Percentiles rank a stretch among this genome's conserved stretches.
Conservation (phyloP, 2,797 vertebrate species). For the Buceros bicornis region DNA sequence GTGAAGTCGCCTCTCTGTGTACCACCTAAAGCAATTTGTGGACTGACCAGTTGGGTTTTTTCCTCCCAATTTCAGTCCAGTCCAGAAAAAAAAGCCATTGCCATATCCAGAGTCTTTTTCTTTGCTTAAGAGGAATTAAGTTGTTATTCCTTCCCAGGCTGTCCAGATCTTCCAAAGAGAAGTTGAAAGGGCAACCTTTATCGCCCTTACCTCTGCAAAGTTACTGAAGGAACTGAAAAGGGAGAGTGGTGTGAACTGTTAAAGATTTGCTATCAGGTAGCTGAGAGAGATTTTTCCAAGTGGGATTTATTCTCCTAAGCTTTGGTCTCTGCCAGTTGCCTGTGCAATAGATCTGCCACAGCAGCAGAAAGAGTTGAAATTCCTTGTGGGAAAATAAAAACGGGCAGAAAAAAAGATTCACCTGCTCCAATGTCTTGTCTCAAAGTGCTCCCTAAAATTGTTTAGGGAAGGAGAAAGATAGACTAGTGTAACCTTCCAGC, state of each 20-base stretch:
- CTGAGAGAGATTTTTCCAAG: neutral
- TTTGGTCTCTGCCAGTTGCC: neutral
- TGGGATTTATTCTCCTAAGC: neutral
- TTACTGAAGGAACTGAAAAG: neutral
- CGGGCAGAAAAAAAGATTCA: neutral
- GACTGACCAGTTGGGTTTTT: neutral
- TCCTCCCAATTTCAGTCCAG: neutral
- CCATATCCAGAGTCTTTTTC: neutral
- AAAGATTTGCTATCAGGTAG: neutral
- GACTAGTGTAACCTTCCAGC: neutral
- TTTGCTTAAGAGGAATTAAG: neutral
- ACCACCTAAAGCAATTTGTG: neutral
- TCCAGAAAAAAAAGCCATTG: neutral
- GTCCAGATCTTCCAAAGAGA: neutral
- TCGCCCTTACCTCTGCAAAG: neutral
- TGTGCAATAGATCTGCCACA: neutral
- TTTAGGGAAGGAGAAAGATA: neutral
- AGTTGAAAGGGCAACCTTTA: neutral
- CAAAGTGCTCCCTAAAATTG: neutral
- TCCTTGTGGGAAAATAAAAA: neutral
- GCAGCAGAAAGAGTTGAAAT: neutral
- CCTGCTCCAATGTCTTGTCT: neutral
- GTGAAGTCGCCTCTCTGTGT: neutral
- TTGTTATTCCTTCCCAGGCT: neutral
- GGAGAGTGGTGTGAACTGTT: neutral